Percentiles rank a stretch among this genome's conserved stretches.
Evolutionary conservation across 2,888 invertebrate genomes (phyloP).

Genomic region (Ophonus ardosiacus): DNA sequence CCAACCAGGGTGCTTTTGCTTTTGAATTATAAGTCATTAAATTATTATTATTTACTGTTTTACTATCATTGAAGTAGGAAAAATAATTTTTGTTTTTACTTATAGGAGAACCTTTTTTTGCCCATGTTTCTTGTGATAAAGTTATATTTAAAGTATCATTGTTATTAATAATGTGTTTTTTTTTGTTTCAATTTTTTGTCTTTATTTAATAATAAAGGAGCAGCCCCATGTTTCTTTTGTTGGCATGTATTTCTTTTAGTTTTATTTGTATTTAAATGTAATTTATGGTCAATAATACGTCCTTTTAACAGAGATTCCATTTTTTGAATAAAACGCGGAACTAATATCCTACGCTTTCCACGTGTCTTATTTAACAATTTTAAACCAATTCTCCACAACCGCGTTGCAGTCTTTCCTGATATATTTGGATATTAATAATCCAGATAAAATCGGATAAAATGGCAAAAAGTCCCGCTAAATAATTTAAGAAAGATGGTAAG

Average conservation of each 20-base stretch:
- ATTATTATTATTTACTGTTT: background rate
- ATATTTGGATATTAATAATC: conserved; percentile 14
- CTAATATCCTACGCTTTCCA: background rate
- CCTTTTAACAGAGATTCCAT: conserved; percentile 6
- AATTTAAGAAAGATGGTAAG: background rate
- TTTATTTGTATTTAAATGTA: background rate
- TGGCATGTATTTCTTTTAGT: background rate
- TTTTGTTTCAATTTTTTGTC: too few relatives aligned
- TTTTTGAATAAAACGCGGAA: conserved; percentile 12
- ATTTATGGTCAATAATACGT: background rate
- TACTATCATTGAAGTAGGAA: background rate
- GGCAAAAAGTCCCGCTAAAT: conserved; percentile 14
- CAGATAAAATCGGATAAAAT: conserved; percentile 5
- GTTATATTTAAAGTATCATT: conserved; percentile 13
- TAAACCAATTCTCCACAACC: background rate
- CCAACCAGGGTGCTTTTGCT: background rate
- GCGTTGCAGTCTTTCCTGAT: conserved; percentile 4
- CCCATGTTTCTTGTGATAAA: background rate
- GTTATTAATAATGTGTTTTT: background rate
- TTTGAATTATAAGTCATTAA: background rate
- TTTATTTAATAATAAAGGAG: background rate
- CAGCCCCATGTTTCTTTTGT: background rate
- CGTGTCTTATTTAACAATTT: background rate
- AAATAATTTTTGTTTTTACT: background rate
- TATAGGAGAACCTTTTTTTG: background rate